Base-by-base conservation (phyloP, 1,140 invertebrate species). In the Drosophila carrolli region DNA sequence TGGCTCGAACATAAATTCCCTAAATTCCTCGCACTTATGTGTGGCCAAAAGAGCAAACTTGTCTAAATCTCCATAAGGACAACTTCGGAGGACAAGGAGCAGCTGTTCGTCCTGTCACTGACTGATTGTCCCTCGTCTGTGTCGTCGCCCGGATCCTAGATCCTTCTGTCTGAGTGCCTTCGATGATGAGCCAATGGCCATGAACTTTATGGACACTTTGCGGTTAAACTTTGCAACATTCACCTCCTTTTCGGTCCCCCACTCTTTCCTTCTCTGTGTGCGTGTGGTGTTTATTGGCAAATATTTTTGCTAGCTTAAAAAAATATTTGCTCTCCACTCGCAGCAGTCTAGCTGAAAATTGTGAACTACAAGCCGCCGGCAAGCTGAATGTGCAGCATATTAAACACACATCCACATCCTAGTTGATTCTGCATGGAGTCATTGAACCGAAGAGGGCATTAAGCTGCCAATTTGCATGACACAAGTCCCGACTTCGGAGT, bases 301-400 rank as follows among this genome's bases (percentile, higher is more conserved):
- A 85, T 78, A 78, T 78, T 86, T 81, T 86, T 66, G 68, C 68
- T 78, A 73, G 68, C 75, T 88, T 53, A 37, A 40, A 82, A 82
- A 79, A 86, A 83, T 88, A 77, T 88, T 79, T 79, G 51, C 47
- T 11, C 66, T 58, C 14, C 50, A 56, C 23, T 50, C 47, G 66
- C 35, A 61, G 61, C 41, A 51, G 46, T 47, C 55, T 56, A 66
- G 60, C 46, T 65, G 46, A 29, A 51, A 75, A 53, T 63, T 53
- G 35, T 60, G 62, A 67, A 70, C 56, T 85, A 61, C 82, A 86
- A 63, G 63, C 41, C 65, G 48, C 32, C 32, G 74, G 62, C 50
- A 8, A 43, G 41, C 37, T n/a, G 61, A 66, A 78, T 85, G 75
- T 71, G 74, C 61, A 78, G 60, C 67, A 78, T 60, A 85, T 85